Conservation (phyloP, 64 coral and sea anemone genomes). For the Montipora efflorescens region DNA sequence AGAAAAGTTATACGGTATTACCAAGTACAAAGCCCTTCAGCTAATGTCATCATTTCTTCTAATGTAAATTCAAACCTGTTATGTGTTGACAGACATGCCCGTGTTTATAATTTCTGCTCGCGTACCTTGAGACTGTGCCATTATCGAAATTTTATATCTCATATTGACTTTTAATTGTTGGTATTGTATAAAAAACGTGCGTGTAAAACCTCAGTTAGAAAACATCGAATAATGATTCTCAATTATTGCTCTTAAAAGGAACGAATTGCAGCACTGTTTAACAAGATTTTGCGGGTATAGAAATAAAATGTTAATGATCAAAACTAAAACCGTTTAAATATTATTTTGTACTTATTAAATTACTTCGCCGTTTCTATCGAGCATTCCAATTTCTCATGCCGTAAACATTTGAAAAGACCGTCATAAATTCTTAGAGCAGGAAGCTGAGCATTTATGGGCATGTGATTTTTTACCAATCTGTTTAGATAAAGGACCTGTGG, state of each 20-base stretch:
- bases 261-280: background rate
- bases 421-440: too few relatives aligned
- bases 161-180: background rate
- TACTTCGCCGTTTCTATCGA: too few relatives aligned
- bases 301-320: conserved; percentile 35
- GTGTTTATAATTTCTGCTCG: conserved; percentile 9
- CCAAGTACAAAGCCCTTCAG: background rate
- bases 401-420: too few relatives aligned
- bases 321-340: background rate
- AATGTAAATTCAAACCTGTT: background rate
- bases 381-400: too few relatives aligned
- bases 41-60: background rate
- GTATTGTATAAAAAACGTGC: background rate
- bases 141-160: background rate
- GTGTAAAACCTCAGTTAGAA: background rate
- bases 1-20: background rate
- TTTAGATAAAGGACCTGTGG: too few relatives aligned
- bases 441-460: too few relatives aligned
- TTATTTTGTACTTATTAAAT: background rate
- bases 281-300: background rate
- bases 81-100: background rate
- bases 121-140: background rate
- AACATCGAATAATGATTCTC: background rate
- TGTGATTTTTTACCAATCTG: too few relatives aligned
- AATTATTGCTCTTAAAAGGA: conserved; percentile 1